phyloP scores from a whole-genome alignment of 2,113 vertebrate species.

The Pheucticus melanocephalus region DNA sequence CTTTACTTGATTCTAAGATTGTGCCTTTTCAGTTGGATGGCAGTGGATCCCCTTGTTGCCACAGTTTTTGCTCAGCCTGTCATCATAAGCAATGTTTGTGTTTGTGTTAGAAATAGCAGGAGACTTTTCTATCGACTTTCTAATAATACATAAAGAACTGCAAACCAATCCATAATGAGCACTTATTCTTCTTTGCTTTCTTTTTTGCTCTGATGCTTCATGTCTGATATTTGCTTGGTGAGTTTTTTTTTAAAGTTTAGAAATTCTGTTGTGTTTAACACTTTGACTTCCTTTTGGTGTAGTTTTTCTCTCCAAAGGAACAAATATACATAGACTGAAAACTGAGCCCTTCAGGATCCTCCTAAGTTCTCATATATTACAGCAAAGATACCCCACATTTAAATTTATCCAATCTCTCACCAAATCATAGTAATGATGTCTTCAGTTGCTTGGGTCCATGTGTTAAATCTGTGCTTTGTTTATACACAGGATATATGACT shows the following conservation, averaged over 20 bases:
- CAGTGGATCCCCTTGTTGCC: background rate
- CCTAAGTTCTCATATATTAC: background rate
- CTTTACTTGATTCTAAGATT: background rate
- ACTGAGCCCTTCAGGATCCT: background rate
- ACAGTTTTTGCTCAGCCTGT: background rate
- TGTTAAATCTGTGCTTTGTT: background rate
- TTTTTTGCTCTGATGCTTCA: conserved; percentile 20
- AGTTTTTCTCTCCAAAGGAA: conserved; percentile 27
- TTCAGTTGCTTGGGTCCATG: background rate
- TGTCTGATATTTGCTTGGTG: conserved; percentile 3
- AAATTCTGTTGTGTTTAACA: conserved; percentile 18
- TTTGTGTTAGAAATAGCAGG: conserved; percentile 44
- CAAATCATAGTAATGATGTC: background rate
- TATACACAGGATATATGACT: background rate
- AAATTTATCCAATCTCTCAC: background rate
- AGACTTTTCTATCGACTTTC: conserved; percentile 33
- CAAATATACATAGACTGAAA: background rate
- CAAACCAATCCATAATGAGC: conserved; percentile 34
- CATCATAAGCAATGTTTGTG: conserved; percentile 12
- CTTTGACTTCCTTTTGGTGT: background rate
- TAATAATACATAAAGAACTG: conserved; percentile 30
- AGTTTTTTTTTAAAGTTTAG: conserved; percentile 23
- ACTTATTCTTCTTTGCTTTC: conserved; percentile 17
- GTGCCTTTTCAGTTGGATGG: background rate
- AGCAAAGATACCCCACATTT: background rate